phyloP scores from a whole-genome alignment of 2,797 vertebrate genomes.

The Ptychobarbus kaznakovi region DNA sequence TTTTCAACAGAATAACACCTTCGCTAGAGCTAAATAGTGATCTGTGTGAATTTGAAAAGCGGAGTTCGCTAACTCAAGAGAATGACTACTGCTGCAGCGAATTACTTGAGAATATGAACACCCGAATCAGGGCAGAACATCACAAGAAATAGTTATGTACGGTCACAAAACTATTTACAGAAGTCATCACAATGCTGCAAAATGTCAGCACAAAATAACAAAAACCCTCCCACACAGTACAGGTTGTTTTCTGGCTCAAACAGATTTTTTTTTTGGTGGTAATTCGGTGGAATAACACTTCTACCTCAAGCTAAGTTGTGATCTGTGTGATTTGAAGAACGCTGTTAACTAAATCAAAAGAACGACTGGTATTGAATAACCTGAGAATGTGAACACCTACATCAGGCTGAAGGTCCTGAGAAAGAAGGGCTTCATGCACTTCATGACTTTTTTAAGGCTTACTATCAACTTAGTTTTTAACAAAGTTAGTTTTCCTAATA shows the following conservation, averaged over 20 bases:
- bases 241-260: conserved; percentile 3
- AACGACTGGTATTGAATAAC: background rate
- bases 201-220: conserved; percentile 16
- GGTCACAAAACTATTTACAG: conserved; percentile 19
- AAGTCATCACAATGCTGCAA: background rate
- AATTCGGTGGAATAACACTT: conserved; percentile 22
- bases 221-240: background rate
- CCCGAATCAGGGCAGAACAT: background rate
- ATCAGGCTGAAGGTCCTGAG: background rate
- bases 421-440: background rate
- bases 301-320: background rate
- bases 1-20: conserved; percentile 29
- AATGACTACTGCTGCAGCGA: background rate
- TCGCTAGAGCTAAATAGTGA: background rate
- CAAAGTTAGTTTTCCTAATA: background rate
- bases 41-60: background rate
- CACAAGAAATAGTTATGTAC: background rate
- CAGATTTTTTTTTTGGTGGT: background rate
- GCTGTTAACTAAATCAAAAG: conserved; percentile 1
- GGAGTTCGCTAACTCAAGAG: background rate
- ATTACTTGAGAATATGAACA: conserved; percentile 13
- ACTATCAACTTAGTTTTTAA: background rate
- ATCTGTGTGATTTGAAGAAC: background rate
- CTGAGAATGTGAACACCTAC: background rate
- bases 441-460: background rate